Base-by-base conservation (phyloP, 1,140 invertebrate genomes). In the Oryzaephilus surinamensis region DNA sequence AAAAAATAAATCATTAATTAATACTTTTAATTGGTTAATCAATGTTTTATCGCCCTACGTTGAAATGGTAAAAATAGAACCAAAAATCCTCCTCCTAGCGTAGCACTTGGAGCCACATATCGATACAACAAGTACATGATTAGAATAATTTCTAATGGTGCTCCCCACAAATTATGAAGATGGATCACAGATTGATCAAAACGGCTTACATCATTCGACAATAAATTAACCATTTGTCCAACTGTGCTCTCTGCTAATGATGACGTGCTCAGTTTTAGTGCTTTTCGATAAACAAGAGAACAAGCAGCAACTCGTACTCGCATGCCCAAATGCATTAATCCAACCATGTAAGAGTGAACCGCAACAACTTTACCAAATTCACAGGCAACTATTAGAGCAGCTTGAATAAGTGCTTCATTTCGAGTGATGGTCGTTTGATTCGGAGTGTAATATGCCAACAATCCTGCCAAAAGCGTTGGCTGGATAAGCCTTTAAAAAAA, bases 201-300 rank as follows among this genome's bases (percentile, higher is more conserved):
- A 14, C 79, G 61, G 14, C 74, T 78, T 6, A 81, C 74, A 53
- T 93, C 88, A 41, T 92, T 93, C 1, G 88, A 89, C 32, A 93
- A 60, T 1, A 94, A 66, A 60, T 93, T 95, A 0, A 94, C 79
- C 33, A 90, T 82, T 57, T 89, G 82, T 0, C 88, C 89, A 2
- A 79, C 67, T 1, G 86, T 77, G 21, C 67, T n/a, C n/a, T n/a
- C n/a, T 84, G 60, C 8, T 11, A 82, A 76, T 6, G 84, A 77
- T 2, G 70, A 74, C 49, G 76, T 75, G 28, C 72, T 81, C 6
- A 87, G 56, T 7, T 72, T 69, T 16, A 85, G 58, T 12, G 77
- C 70, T 77, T 90, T 91, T 58, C 82, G 74, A 60, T 89, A 92
- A 43, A 91, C 77, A 20, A 90, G 65, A 0, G 82, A 79, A 48